Percentiles rank a stretch among this genome's conserved stretches.
Evolutionary conservation across 2,797 vertebrate species (phyloP).

Genomic region (Gobio occitaniae): DNA sequence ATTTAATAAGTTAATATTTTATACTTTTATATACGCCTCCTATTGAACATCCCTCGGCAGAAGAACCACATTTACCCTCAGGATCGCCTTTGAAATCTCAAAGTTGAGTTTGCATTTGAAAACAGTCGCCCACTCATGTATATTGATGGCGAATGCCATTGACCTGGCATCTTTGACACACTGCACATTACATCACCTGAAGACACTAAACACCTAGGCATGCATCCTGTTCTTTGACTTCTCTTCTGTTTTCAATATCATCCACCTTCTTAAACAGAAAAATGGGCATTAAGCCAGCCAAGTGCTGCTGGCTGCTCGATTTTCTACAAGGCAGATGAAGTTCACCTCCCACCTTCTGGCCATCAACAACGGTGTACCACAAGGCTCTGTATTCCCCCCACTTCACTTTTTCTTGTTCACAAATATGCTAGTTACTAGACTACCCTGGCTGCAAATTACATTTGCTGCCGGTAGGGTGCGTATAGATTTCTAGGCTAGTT

Average conservation of each 20-base stretch:
- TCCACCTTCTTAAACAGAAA: conserved; percentile 18
- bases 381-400: conserved; percentile 2
- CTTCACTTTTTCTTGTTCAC: background rate
- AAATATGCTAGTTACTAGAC: background rate
- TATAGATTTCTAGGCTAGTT: no score
- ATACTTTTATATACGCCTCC: background rate
- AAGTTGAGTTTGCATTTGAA: conserved; percentile 10
- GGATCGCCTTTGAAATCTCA: conserved; percentile 12
- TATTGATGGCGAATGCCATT: conserved; percentile 3
- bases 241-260: conserved; percentile 6
- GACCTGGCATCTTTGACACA: conserved; percentile 12
- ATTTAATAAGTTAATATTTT: conserved; percentile 14
- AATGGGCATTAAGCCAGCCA: background rate
- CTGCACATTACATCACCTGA: background rate
- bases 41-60: background rate
- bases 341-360: conserved; percentile 21
- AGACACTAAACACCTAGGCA: conserved; percentile 24
- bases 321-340: background rate
- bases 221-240: conserved; percentile 8
- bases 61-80: conserved; percentile 4
- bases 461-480: no score
- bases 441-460: no score
- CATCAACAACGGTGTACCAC: conserved; percentile 24
- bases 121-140: conserved; percentile 27
- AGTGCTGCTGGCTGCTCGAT: background rate